Base-by-base conservation (phyloP, 2,113 vertebrate species). In the Etheostoma spectabile region DNA sequence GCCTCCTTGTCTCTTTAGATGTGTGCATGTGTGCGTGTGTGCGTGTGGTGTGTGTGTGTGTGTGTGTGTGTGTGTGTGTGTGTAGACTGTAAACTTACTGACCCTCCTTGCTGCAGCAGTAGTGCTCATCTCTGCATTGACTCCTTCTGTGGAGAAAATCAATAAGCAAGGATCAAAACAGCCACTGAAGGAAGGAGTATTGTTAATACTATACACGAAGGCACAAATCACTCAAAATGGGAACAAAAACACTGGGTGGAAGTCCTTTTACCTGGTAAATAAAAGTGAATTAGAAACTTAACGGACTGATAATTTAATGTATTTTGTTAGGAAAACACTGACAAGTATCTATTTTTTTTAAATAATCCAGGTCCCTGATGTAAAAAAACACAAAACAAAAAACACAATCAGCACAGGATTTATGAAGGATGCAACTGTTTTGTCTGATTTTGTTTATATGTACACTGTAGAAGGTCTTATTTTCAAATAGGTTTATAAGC, bases 71-170 rank as follows among this genome's bases (percentile, higher is more conserved):
- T 67, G 74, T 51, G 55, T 38, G 61, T 73, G 55, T 65, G 61
- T 63, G 79, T 30, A 77, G 53, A 75, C 79, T 66, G 73, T 91
- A 91, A 91, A 93, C 91, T 88, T 90, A 65, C 84, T 92, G 92
- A 92, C 93, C 91, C 72, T 80, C 86, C 82, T 35, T 87, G 82
- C 87, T 90, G 91, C 88, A 88, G 91, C 86, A 48, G 67, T 70
- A 15, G 68, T 52, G 87, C 86, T 90, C 87, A 76, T 91, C 77
- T 61, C 86, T 75, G 84, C 90, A 90, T 69, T 60, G 89, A 90
- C 89, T 93, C 82, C 67, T 76, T 86, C 74, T 85, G 86, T 74
- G 83, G 82, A 92, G 74, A 75, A 89, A 92, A 93, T 93, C 90
- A 86, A 93, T 93, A 82, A 67, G 72, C 74, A 33, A 65, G 63